Conservation (phyloP, 2,113 vertebrate species). For the Actenoides lindsayi region DNA sequence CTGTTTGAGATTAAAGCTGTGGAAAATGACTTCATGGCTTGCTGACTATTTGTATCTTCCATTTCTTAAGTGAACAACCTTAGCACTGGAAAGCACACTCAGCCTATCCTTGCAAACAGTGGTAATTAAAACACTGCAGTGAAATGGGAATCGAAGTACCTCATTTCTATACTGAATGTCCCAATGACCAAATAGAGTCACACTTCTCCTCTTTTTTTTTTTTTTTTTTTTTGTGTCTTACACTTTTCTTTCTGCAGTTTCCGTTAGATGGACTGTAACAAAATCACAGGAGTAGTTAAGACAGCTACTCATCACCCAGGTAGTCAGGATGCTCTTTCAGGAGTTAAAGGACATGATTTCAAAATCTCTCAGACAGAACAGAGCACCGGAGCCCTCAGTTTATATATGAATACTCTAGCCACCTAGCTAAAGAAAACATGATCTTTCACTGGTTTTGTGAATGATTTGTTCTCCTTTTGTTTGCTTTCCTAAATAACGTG, state of each 20-base stretch:
- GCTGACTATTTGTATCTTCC: not conserved
- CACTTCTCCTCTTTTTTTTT: not conserved
- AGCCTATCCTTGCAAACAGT: not conserved
- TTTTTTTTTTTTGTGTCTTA: not conserved
- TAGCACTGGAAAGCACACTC: not conserved
- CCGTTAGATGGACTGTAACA: rapidly evolving
- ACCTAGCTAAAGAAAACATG: not conserved
- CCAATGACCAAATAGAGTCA: not conserved
- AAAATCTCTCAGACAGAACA: not conserved
- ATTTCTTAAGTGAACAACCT: not conserved
- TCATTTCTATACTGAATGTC: not conserved
- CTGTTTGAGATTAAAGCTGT: not conserved
- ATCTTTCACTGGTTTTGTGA: not conserved
- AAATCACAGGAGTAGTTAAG: not conserved
- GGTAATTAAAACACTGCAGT: not conserved
- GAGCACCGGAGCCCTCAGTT: not conserved
- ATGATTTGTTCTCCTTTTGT: not conserved
- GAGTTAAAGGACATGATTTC: not conserved
- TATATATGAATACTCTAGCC: not conserved
- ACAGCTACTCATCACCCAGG: not conserved
- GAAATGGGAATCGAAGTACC: not conserved
- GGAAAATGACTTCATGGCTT: not conserved
- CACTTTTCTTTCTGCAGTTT: not conserved
- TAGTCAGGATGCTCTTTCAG: not conserved
- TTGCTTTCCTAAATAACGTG: not conserved